Evolutionary conservation across 2,113 vertebrate genomes (phyloP), one percentile per base, ranked within the genome.

Genomic region (Atractosteus spatula): DNA sequence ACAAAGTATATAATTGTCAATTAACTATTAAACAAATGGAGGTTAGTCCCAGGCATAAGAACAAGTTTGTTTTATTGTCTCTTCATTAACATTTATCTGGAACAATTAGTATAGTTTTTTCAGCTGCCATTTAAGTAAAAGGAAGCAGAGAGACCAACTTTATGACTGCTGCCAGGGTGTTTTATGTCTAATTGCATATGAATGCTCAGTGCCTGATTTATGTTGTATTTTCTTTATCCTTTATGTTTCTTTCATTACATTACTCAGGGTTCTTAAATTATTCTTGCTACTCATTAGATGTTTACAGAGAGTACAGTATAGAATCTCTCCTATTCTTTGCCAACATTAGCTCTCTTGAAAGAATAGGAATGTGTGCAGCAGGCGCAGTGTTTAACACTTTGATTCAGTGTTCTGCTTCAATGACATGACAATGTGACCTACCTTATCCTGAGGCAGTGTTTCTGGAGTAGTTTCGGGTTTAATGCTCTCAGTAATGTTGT

Each of bases 171-270:
- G 84, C 80, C 76, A 82, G 80, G 85, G 82, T 81, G 82, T 87
- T 90, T 89, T 88, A 82, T 75, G 78, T 82, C 88, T 89, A 90
- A 91, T 92, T 91, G 88, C 84, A 83, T 87, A 81, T 84, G 82
- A 88, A 88, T 84, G 77, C 78, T 78, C 79, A 77, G 85, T 84
- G 84, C 82, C 79, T 88, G 84, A 89, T 88, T 82, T 80, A 81
- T 84, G 29, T 85, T 84, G 77, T 85, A 78, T 77, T 81, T 66
- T 57, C 3, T 17, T 66, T 43, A 76, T 78, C 79, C 86, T 88
- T 88, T 83, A 91, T 89, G 87, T 88, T 84, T 78, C 78, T 87
- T 82, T 81, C 68, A 59, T 78, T 81, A 87, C 90, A 90, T 87
- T 83, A 78, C 83, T 75, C 81, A 78, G 74, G 83, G 87, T 87